phyloP scores from a whole-genome alignment of 2,888 invertebrate genomes.

The Lacanobia wlatinum region DNA sequence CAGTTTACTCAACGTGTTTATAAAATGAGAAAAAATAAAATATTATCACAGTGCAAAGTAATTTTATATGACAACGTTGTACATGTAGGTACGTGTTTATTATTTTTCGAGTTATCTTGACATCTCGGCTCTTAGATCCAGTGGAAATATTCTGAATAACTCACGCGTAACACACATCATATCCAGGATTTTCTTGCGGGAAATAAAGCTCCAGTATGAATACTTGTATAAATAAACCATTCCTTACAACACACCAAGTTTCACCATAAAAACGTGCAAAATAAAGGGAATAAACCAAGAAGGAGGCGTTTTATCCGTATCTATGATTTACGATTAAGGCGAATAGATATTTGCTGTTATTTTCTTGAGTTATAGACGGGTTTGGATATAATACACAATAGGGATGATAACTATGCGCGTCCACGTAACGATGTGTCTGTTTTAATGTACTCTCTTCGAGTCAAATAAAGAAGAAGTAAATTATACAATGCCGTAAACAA shows the following conservation, averaged over 20 bases:
- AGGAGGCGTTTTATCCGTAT: constrained; percentile 78
- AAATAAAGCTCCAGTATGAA: constrained; percentile 81
- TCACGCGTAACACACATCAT: constrained; percentile 67
- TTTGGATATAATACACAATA: constrained; percentile 42
- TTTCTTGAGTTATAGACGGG: constrained; percentile 73
- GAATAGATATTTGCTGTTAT: constrained; percentile 79
- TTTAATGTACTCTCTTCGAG: neutral
- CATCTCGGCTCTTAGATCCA: constrained; percentile 53
- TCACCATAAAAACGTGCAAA: constrained; percentile 84
- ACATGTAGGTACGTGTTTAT: constrained; percentile 42
- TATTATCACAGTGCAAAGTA: constrained; percentile 32
- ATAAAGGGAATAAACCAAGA: constrained; percentile 79
- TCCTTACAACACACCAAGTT: constrained; percentile 80
- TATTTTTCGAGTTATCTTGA: constrained; percentile 57
- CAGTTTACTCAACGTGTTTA: constrained; percentile 18
- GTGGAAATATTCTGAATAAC: constrained; percentile 68
- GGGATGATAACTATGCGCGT: constrained; percentile 38
- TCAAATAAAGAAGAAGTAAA: neutral
- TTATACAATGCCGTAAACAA: neutral
- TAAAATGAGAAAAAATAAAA: constrained; percentile 14
- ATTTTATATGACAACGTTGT: constrained; percentile 40
- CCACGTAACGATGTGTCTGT: constrained; percentile 16
- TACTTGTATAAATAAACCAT: constrained; percentile 88
- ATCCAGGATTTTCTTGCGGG: constrained; percentile 67
- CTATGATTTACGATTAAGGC: constrained; percentile 83